Evolutionary conservation across 2,888 invertebrate genomes (phyloP).

Genomic region (Caenorhabditis plicata): DNA sequence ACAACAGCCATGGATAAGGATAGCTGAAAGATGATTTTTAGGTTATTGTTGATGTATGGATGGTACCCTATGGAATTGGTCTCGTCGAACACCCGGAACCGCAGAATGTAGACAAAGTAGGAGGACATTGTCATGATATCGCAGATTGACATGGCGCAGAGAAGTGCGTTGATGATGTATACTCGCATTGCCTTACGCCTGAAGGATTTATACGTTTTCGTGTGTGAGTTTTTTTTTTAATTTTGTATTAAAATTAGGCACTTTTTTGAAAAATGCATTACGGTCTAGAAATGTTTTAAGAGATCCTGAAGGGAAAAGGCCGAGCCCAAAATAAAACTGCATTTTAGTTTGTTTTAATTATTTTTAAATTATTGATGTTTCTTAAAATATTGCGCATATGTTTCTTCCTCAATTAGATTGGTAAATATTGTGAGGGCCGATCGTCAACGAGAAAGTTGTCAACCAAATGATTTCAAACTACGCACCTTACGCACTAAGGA

Average conservation of each 20-base stretch:
- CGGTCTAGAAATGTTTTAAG: neutral
- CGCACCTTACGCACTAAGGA: too few species aligned
- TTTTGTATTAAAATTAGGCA: neutral
- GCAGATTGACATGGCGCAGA: conserved; percentile 59
- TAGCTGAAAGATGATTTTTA: conserved; percentile 33
- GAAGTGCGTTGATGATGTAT: conserved; percentile 42
- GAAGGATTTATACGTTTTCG: too few species aligned
- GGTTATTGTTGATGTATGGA: conserved; percentile 12
- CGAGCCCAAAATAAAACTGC: too few species aligned
- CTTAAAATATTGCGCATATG: too few species aligned
- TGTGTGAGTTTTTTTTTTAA: conserved; percentile 3
- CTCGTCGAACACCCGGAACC: conserved; percentile 51
- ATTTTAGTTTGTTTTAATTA: too few species aligned
- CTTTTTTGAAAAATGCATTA: neutral
- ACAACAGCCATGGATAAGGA: conserved; percentile 47
- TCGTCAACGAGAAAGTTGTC: too few species aligned
- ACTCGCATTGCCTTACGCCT: conserved; percentile 45
- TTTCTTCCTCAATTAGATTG: too few species aligned
- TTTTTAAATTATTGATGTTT: too few species aligned
- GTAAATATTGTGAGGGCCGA: too few species aligned
- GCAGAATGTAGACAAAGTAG: conserved; percentile 58
- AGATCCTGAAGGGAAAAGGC: too few species aligned
- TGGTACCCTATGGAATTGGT: too few species aligned
- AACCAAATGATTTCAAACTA: too few species aligned
- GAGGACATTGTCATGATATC: conserved; percentile 62